phyloP scores from a whole-genome alignment of 2,797 vertebrate genomes.

The Clangula hyemalis region DNA sequence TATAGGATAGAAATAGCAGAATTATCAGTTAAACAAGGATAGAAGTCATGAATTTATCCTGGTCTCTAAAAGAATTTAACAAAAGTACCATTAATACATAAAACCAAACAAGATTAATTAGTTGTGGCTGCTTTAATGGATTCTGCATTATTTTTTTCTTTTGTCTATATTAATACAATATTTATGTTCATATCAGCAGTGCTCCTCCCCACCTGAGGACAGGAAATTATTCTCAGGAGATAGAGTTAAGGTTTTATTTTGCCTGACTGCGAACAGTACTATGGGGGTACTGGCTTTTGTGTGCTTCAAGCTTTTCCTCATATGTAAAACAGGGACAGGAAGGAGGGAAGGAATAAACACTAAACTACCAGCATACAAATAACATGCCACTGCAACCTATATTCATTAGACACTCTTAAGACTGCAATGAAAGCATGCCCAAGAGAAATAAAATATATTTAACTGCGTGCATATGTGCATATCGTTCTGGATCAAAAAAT shows the following conservation, averaged over 20 bases:
- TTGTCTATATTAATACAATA: conserved; percentile 22
- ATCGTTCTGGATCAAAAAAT: not conserved
- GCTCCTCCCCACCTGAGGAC: conserved; percentile 16
- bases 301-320: not conserved
- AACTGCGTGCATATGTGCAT: conserved; percentile 49
- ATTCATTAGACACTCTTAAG: not conserved
- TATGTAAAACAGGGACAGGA: not conserved
- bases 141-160: conserved; percentile 52
- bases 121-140: conserved; percentile 54
- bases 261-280: not conserved
- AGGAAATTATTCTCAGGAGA: not conserved
- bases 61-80: conserved; percentile 16
- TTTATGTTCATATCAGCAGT: conserved; percentile 22
- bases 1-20: not conserved
- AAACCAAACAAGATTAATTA: conserved; percentile 23
- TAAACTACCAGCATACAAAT: not conserved
- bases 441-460: conserved; percentile 37
- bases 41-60: not conserved
- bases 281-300: not conserved
- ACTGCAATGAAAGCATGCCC: not conserved
- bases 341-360: not conserved
- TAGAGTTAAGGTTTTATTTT: not conserved
- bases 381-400: not conserved
- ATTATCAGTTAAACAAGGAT: not conserved
- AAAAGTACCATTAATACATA: conserved; percentile 21